Evolutionary conservation across 37 sponge, comb jelly and placozoan genomes (phyloP).

Genomic region (Theonella swinhoei): DNA sequence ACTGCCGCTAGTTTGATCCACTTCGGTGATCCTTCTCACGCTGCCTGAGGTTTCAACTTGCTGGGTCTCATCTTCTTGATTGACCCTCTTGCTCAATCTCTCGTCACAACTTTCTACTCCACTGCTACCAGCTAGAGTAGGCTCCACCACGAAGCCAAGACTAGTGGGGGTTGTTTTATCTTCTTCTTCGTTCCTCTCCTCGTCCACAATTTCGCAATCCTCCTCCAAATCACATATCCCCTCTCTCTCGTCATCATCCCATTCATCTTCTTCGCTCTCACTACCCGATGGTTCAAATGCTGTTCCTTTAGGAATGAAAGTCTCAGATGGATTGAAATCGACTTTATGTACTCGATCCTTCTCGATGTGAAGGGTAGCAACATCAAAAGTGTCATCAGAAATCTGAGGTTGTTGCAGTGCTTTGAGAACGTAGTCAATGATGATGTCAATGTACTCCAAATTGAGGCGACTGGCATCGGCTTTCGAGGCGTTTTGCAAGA

Average conservation of each 20-base stretch:
- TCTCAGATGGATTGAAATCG: constrained; percentile 14
- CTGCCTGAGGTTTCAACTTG: too few species aligned
- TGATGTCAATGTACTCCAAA: constrained; percentile 68
- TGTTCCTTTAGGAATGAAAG: constrained; percentile 15
- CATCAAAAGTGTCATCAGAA: constrained; percentile 47
- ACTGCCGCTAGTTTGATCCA: too few species aligned
- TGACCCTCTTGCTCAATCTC: too few species aligned
- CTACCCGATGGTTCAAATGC: background rate
- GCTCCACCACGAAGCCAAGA: too few species aligned
- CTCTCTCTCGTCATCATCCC: background rate
- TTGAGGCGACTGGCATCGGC: constrained; percentile 73
- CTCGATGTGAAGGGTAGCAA: constrained; percentile 24
- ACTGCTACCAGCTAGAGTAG: too few species aligned
- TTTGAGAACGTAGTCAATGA: constrained; percentile 69
- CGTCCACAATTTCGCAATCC: background rate
- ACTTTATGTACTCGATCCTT: constrained; percentile 41
- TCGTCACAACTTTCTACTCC: too few species aligned
- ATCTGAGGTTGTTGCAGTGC: constrained; percentile 50
- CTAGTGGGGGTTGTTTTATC: too few species aligned
- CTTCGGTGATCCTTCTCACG: too few species aligned
- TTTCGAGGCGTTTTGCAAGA: constrained; percentile 61
- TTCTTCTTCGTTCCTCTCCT: background rate
- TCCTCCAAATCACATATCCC: background rate
- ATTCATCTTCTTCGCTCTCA: background rate
- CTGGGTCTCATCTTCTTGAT: too few species aligned